Percentiles rank a stretch among this genome's conserved stretches.
These are phyloP conservation scores for Cynoglossus semilaevis DNA, from an alignment of 2,113 vertebrate species.

Conservation along the genomic window DNA sequence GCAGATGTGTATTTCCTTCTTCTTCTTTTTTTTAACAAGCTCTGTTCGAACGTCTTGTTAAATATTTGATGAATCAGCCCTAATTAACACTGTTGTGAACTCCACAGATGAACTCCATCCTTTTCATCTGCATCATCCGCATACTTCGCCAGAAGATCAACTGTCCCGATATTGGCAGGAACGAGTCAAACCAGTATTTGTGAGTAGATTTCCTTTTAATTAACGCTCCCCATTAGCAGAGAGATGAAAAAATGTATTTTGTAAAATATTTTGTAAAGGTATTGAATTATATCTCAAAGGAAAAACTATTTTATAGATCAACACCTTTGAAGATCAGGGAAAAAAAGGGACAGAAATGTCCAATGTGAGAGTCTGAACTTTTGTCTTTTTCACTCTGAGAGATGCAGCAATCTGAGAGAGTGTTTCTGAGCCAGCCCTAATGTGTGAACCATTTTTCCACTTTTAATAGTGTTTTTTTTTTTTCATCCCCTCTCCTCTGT, in stretches of 20 bases:
- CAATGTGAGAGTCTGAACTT: too few relatives aligned
- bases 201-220: constrained; percentile 73
- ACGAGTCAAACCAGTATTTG: constrained; percentile 90
- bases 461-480: constrained; percentile 32
- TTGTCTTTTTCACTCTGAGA: too few relatives aligned
- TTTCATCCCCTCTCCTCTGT: constrained; percentile 16
- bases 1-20: too few relatives aligned
- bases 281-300: too few relatives aligned
- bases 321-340: too few relatives aligned
- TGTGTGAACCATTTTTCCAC: constrained; percentile 35
- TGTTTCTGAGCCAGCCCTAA: constrained; percentile 38
- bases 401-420: constrained; percentile 30
- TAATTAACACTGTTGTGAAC: constrained; percentile 3
- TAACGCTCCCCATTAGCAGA: not conserved
- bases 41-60: not conserved
- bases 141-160: constrained; percentile 95
- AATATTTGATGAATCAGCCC: not conserved
- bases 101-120: constrained; percentile 88
- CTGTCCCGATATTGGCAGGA: constrained; percentile 89
- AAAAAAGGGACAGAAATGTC: too few relatives aligned
- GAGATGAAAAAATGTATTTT: not conserved
- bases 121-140: constrained; percentile 94
- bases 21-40: not conserved
- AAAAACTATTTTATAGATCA: too few relatives aligned
- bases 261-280: too few relatives aligned